A percentile compares a stretch with the other conserved stretches of the same genome.
Evolutionary conservation across 2,888 invertebrate species (phyloP).

Genomic region (Hermodice carunculata): DNA sequence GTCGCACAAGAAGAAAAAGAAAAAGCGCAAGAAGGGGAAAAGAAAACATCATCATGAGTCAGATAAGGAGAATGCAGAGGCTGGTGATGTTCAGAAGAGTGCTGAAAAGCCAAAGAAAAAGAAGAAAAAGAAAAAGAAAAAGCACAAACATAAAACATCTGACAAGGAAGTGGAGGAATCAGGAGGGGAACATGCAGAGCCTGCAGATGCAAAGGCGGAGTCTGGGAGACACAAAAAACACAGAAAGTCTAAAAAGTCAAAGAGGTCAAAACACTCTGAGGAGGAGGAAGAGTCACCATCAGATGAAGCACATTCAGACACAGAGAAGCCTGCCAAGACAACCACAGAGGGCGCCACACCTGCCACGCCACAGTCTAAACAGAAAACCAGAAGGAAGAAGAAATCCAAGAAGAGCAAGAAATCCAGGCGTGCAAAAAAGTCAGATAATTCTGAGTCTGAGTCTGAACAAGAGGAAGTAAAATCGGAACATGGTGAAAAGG

Average conservation of each 20-base stretch:
- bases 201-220: constrained; percentile 2
- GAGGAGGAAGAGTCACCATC: constrained; percentile 5
- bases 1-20: constrained; percentile 15
- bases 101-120: constrained; percentile 42
- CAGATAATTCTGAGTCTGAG: constrained; percentile 13
- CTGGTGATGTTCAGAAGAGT: not conserved
- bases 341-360: not conserved
- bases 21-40: no score
- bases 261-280: constrained; percentile 5
- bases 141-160: constrained; percentile 35
- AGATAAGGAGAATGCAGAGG: constrained; percentile 10
- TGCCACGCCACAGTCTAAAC: not conserved
- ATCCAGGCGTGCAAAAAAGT: constrained; percentile 3
- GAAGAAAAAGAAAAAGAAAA: constrained; percentile 47
- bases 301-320: constrained; percentile 11
- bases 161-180: constrained; percentile 29
- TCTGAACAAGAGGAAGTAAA: constrained; percentile 1
- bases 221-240: constrained; percentile 12
- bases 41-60: no score
- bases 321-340: constrained; percentile 1
- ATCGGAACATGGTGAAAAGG: constrained; percentile 17
- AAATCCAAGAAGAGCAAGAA: constrained; percentile 14
- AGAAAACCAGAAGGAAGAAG: constrained; percentile 30
- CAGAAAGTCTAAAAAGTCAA: constrained; percentile 16
- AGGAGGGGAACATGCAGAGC: not conserved